These are phyloP conservation scores for Sialis fuliginosa DNA, from an alignment of 2,888 invertebrate genomes.

Conservation along the genomic window DNA sequence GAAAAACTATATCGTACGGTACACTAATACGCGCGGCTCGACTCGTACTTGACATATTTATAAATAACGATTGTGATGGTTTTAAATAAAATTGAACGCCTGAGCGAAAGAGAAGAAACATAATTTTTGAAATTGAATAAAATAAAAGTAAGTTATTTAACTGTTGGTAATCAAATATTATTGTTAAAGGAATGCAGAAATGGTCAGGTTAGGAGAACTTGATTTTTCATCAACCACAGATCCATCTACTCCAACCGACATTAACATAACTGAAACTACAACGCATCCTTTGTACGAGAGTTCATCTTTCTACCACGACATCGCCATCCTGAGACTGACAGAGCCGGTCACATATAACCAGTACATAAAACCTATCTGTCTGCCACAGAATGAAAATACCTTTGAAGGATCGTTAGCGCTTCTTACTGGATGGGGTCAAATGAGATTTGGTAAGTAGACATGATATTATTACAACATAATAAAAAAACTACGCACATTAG, in stretches of 20 bases:
- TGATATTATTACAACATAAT: background rate
- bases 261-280: constrained; percentile 6
- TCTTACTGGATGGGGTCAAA: constrained; percentile 12
- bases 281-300: constrained; percentile 11
- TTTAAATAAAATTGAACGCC: no score
- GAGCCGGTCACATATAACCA: constrained; percentile 6
- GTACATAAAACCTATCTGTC: constrained; percentile 10
- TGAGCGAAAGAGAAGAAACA: no score
- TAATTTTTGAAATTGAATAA: no score
- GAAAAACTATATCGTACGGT: no score
- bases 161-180: no score
- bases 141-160: no score
- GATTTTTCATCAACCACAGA: constrained; percentile 10
- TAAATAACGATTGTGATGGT: no score
- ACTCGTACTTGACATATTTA: no score
- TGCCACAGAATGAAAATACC: constrained; percentile 6
- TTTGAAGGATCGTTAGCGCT: background rate
- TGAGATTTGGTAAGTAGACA: constrained; percentile 9
- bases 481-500: background rate
- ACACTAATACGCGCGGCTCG: no score
- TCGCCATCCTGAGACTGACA: constrained; percentile 10
- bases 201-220: constrained; percentile 13
- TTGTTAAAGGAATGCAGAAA: constrained; percentile 8
- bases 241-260: constrained; percentile 10
- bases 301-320: constrained; percentile 11